Base-by-base conservation (phyloP, 1,140 invertebrate genomes). In the Zaprionus ornatus region DNA sequence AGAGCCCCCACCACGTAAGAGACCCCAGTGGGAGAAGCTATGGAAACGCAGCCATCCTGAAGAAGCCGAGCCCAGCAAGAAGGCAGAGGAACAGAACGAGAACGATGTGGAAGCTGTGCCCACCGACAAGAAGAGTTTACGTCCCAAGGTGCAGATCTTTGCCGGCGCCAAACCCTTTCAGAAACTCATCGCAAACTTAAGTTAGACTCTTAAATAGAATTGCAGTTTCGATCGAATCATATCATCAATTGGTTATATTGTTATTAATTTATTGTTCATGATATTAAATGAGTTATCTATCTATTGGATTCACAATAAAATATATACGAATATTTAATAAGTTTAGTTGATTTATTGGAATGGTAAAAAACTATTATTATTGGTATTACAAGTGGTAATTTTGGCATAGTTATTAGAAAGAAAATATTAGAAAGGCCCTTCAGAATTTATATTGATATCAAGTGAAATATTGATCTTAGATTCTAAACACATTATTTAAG, bases 111-210 rank as follows among this genome's bases (percentile, higher is more conserved):
- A 82, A 5, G 12, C 59, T 0, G 7, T 54, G n/a, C 50, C 54
- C 0, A 3, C 29, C 1, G 40, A 72, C 17, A 42, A 56, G 7
- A 19, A 6, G 3, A 69, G 35, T 35, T 1, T 27, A 10, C 42
- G 62, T 5, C 68, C 76, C 0, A 65, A 64, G n/a, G 63, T 88
- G 25, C 52, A 84, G n/a, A 62, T 88, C 21, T 88, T 72, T 21
- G 42, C 54, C 21, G 83, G 84, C 0, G 84, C 85, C 12, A 78
- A 54, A 52, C 80, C 84, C 0, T 88, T 88, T 32, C 84, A 88
- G 32, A 79, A 40, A 42, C 50, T 32, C 4, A 80, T 90, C 6
- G 64, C 67, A 17, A 88, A 88, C 66, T 65, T 88, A 23, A 88
- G 82, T 52, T 88, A 70, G 17, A 13, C 23, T 55, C n/a, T 29